A percentile compares a stretch with the other conserved stretches of the same genome.
Evolutionary conservation across 2,113 vertebrate genomes (phyloP).

Genomic region (Coregonus clupeaformis): DNA sequence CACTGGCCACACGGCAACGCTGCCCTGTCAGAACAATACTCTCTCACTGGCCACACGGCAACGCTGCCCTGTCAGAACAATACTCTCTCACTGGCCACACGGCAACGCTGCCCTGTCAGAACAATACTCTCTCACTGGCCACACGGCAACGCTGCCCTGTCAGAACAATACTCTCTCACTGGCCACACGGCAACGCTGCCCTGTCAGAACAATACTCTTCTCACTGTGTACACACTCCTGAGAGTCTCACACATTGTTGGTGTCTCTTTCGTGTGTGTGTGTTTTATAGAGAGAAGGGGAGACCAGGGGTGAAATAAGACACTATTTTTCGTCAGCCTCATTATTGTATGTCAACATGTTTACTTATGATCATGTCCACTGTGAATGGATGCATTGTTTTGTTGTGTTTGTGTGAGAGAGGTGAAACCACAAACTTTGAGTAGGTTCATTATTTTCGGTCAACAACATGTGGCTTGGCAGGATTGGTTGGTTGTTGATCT

Average conservation of each 20-base stretch:
- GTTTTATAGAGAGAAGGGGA: too few relatives aligned
- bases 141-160: too few relatives aligned
- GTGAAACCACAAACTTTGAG: neutral
- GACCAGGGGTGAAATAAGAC: neutral
- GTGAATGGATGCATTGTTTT: conserved; percentile 34
- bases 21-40: too few relatives aligned
- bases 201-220: neutral
- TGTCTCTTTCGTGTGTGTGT: neutral
- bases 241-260: neutral
- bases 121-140: too few relatives aligned
- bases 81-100: too few relatives aligned
- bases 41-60: too few relatives aligned
- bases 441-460: neutral
- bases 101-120: too few relatives aligned
- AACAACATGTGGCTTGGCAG: neutral
- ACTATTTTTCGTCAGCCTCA: conserved; percentile 19
- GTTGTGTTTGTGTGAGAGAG: conserved; percentile 13
- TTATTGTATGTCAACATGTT: neutral
- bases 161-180: too few relatives aligned
- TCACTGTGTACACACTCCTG: neutral
- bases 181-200: neutral
- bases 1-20: too few relatives aligned
- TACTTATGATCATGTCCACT: neutral
- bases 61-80: too few relatives aligned
- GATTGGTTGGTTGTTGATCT: too few relatives aligned